A percentile compares a stretch with the other conserved stretches of the same genome.
Conservation (phyloP, 2,797 vertebrate species). For the Acestrorhynchus altus region DNA sequence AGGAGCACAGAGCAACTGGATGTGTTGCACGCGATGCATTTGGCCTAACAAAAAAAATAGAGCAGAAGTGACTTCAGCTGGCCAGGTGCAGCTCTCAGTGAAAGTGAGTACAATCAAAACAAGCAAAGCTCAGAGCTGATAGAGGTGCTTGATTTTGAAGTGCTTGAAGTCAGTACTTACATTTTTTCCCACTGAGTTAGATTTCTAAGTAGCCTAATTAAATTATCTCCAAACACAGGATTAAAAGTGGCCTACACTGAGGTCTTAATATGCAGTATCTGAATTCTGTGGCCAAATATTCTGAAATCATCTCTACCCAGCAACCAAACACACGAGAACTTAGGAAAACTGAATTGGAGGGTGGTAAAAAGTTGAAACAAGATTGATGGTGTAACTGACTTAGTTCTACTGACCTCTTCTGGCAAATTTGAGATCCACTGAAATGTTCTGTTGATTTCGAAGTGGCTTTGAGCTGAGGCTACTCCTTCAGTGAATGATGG, state of each 20-base stretch:
- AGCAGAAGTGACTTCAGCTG: neutral
- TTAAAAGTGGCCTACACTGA: neutral
- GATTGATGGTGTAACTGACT: too few relatives aligned
- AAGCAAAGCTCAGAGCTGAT: neutral
- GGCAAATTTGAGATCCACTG: slow-evolving; percentile 2
- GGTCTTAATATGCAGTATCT: neutral
- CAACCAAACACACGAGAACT: neutral
- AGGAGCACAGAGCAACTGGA: slow-evolving; percentile 39
- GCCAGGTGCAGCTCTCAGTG: neutral
- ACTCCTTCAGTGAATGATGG: neutral
- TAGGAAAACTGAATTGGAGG: neutral
- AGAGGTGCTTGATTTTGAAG: neutral
- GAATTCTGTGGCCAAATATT: too few relatives aligned
- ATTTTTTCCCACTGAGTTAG: neutral
- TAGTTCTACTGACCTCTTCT: slow-evolving; percentile 42
- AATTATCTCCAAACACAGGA: neutral
- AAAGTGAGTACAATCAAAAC: neutral
- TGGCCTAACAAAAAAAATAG: neutral
- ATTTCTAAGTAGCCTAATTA: neutral
- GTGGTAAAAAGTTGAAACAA: neutral
- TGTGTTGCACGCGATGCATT: slow-evolving; percentile 39
- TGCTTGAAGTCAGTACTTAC: neutral
- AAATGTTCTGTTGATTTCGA: neutral
- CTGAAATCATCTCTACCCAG: too few relatives aligned
- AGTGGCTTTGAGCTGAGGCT: neutral